phyloP scores from a whole-genome alignment of 2,113 vertebrate genomes.

The Sylvia atricapilla region DNA sequence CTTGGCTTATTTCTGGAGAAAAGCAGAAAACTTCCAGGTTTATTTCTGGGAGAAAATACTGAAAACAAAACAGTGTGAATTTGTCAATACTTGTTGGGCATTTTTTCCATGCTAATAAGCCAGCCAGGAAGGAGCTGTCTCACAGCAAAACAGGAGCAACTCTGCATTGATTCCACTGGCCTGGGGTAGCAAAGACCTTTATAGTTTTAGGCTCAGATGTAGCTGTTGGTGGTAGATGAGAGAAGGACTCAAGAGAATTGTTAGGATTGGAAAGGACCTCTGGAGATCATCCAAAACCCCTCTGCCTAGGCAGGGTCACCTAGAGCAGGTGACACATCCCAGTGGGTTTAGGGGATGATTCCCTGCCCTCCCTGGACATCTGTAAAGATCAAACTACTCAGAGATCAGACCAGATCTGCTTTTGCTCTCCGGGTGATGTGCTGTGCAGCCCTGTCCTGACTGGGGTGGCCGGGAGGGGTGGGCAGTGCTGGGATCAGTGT shows the following conservation, averaged over 20 bases:
- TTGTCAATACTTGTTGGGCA: not conserved
- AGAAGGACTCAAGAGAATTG: not conserved
- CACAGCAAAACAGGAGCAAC: not conserved
- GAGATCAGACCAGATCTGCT: not conserved
- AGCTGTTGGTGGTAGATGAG: not conserved
- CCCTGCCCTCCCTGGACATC: not conserved
- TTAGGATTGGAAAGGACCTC: not conserved
- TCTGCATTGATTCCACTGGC: not conserved
- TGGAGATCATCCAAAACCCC: not conserved
- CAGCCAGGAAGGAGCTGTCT: not conserved
- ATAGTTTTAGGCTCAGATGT: not conserved
- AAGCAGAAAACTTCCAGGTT: not conserved
- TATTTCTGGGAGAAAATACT: not conserved
- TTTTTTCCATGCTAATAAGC: not conserved
- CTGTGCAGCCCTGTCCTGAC: not conserved
- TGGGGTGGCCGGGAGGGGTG: rapidly evolving
- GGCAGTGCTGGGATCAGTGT: not conserved
- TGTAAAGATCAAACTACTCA: not conserved
- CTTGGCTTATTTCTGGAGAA: not conserved
- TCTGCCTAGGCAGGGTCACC: not conserved
- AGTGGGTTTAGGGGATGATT: not conserved
- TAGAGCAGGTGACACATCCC: not conserved
- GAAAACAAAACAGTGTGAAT: not conserved
- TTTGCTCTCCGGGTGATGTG: not conserved
- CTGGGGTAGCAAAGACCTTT: not conserved